Evolutionary conservation across 2,797 vertebrate genomes (phyloP).

Genomic region (Xiphorhynchus erythropygius): DNA sequence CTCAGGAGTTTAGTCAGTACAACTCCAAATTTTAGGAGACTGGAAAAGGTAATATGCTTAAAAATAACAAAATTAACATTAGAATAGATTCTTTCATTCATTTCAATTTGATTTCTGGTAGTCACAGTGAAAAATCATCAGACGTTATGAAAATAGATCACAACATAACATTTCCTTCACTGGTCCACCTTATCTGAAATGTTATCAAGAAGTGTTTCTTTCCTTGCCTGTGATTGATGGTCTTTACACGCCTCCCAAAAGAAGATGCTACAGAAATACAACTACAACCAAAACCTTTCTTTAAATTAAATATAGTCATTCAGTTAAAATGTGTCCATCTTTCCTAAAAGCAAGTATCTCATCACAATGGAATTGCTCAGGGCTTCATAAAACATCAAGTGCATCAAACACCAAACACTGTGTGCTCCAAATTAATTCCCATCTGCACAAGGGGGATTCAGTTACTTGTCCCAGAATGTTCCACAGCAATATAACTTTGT

Average conservation of each 20-base stretch:
- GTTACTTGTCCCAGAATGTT: neutral
- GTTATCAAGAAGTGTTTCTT: neutral
- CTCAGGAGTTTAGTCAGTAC: neutral
- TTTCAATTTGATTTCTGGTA: neutral
- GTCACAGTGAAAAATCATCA: neutral
- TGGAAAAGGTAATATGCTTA: neutral
- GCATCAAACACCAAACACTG: neutral
- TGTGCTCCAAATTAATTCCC: neutral
- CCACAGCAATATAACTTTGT: neutral
- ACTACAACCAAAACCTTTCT: neutral
- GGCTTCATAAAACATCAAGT: neutral
- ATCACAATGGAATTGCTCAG: neutral
- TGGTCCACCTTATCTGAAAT: neutral
- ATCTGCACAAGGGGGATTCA: neutral
- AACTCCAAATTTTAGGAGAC: neutral
- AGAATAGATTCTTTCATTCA: neutral
- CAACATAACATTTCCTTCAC: neutral
- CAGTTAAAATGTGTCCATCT: rapidly evolving
- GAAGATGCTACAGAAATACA: neutral
- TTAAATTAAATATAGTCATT: neutral
- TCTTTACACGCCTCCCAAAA: neutral
- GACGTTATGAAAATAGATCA: neutral
- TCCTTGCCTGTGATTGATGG: neutral
- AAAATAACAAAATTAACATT: neutral
- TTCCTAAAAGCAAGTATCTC: neutral